These are phyloP conservation scores for Aphyosemion australe DNA, from an alignment of 2,113 vertebrate species.

Conservation along the genomic window DNA sequence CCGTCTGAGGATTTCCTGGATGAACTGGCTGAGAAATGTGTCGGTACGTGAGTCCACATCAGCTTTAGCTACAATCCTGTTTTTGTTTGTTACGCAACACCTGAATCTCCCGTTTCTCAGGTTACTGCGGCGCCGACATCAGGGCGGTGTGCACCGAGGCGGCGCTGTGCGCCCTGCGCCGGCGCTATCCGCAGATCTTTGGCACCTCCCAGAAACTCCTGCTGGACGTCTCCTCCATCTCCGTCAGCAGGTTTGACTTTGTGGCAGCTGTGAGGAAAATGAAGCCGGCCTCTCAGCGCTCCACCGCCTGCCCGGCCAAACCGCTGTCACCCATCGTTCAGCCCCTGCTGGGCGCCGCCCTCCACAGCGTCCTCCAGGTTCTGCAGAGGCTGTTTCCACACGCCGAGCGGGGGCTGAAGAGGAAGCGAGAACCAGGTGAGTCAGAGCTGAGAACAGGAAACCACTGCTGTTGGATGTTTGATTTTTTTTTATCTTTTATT, in stretches of 20 bases:
- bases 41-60: slow-evolving; percentile 66
- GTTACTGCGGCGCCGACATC: slow-evolving; percentile 94
- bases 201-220: slow-evolving; percentile 84
- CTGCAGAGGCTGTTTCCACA: slow-evolving; percentile 87
- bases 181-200: slow-evolving; percentile 92
- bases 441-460: not conserved
- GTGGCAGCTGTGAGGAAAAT: slow-evolving; percentile 84
- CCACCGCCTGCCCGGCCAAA: slow-evolving; percentile 81
- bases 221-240: slow-evolving; percentile 83
- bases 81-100: not conserved
- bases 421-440: slow-evolving; percentile 76
- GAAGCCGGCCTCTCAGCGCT: slow-evolving; percentile 82
- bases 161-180: slow-evolving; percentile 86
- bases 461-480: not conserved
- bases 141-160: slow-evolving; percentile 90
- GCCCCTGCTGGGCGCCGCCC: slow-evolving; percentile 80
- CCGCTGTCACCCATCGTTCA: slow-evolving; percentile 78
- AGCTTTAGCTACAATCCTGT: too few species aligned
- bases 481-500: too few species aligned
- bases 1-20: slow-evolving; percentile 84
- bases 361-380: slow-evolving; percentile 74
- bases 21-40: slow-evolving; percentile 88
- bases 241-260: slow-evolving; percentile 85
- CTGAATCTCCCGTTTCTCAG: slow-evolving; percentile 56
- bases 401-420: slow-evolving; percentile 75